A percentile compares a stretch with the other conserved stretches of the same genome.
These are phyloP conservation scores for Volucella inanis DNA, from an alignment of 2,888 invertebrate genomes.

Conservation along the genomic window DNA sequence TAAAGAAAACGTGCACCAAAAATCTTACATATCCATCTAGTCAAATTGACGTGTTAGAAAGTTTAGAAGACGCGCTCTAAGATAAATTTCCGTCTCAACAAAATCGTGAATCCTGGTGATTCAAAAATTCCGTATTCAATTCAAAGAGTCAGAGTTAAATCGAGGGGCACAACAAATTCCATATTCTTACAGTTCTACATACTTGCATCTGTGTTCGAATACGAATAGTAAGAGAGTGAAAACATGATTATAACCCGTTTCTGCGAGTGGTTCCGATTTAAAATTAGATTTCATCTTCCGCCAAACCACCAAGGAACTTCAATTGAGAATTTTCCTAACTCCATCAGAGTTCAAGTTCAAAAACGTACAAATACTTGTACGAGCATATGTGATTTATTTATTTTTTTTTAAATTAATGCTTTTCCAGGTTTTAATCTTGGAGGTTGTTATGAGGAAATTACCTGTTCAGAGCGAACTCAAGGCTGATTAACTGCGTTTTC, in stretches of 20 bases:
- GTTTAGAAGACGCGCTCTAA: slow-evolving; percentile 10
- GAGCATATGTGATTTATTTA: too few species aligned
- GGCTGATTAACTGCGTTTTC: slow-evolving; percentile 15
- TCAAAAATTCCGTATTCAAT: slow-evolving; percentile 40
- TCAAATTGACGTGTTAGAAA: slow-evolving; percentile 17
- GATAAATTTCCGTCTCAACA: slow-evolving; percentile 14
- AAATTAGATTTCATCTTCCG: slow-evolving; percentile 6
- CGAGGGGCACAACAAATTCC: slow-evolving; percentile 1
- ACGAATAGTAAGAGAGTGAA: slow-evolving; percentile 25
- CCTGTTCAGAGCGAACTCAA: slow-evolving; percentile 28
- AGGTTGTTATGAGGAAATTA: slow-evolving; percentile 15
- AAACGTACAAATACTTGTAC: too few species aligned
- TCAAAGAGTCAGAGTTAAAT: slow-evolving; percentile 11
- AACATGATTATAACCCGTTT: slow-evolving; percentile 17
- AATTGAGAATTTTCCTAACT: too few species aligned
- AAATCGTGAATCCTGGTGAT: not conserved
- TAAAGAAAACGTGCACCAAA: slow-evolving; percentile 1
- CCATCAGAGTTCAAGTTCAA: too few species aligned
- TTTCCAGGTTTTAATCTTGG: not conserved
- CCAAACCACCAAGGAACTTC: not conserved
- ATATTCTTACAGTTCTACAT: too few species aligned
- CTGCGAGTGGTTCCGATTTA: not conserved
- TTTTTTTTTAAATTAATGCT: not conserved
- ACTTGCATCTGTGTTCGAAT: slow-evolving; percentile 15
- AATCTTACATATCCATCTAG: slow-evolving; percentile 17